phyloP scores from a whole-genome alignment of 2,888 invertebrate genomes.

The Lasioglossum vierecki region DNA sequence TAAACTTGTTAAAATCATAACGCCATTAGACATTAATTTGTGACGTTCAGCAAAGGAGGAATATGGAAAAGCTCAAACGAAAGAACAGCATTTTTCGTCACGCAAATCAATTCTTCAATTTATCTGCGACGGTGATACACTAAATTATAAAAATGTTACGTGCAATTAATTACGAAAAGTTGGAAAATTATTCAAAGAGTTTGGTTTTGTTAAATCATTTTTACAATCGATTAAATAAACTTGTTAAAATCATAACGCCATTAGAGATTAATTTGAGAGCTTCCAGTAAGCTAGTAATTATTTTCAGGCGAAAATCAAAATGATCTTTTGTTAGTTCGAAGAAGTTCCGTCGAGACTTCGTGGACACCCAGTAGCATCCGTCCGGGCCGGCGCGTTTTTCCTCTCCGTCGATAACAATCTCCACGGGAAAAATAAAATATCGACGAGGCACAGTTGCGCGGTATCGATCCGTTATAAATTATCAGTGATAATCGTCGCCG shows the following conservation, averaged over 20 bases:
- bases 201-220: too few relatives aligned
- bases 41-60: not conserved
- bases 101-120: too few relatives aligned
- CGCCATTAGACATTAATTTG: too few relatives aligned
- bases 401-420: conserved; percentile 39
- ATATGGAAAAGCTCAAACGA: not conserved
- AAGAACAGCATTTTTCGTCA: not conserved
- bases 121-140: too few relatives aligned
- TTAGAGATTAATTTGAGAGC: not conserved
- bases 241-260: too few relatives aligned
- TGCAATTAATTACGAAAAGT: too few relatives aligned
- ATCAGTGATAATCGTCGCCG: conserved; percentile 47
- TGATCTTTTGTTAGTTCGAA: not conserved
- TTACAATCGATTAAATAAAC: too few relatives aligned
- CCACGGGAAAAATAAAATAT: conserved; percentile 49
- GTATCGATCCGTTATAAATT: conserved; percentile 57
- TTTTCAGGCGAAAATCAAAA: not conserved
- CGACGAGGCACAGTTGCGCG: conserved; percentile 37
- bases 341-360: not conserved
- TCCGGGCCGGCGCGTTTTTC: not conserved
- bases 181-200: too few relatives aligned
- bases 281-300: not conserved
- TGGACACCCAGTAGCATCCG: not conserved
- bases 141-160: too few relatives aligned
- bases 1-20: too few relatives aligned